These are phyloP conservation scores for Hemicentrotus pulcherrimus DNA, from an alignment of 35 echinoderm and acorn worm species.

Conservation along the genomic window DNA sequence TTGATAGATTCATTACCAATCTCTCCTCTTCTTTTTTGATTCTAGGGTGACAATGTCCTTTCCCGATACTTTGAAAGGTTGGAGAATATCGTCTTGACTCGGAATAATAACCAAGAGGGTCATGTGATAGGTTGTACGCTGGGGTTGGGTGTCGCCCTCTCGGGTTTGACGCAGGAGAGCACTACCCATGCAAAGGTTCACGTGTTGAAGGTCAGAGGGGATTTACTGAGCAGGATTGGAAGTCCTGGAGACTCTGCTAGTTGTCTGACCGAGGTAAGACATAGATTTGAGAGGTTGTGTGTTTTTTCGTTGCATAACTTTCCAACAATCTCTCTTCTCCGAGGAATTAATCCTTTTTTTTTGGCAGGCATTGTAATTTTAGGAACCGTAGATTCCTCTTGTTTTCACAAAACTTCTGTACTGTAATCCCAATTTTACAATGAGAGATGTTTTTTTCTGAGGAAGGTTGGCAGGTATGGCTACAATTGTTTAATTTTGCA, in stretches of 20 bases:
- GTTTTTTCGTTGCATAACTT: neutral
- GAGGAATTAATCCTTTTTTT: no score
- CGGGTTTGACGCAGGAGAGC: neutral
- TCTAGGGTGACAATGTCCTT: neutral
- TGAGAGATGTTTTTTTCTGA: no score
- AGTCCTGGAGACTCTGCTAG: neutral
- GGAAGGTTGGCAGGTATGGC: no score
- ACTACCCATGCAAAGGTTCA: conserved; percentile 30
- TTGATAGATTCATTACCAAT: neutral
- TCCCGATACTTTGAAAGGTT: neutral
- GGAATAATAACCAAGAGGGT: neutral
- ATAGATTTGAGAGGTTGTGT: neutral
- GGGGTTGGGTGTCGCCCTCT: conserved; percentile 10
- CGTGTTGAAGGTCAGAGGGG: neutral
- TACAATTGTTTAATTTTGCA: no score
- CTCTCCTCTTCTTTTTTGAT: neutral
- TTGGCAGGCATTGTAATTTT: no score
- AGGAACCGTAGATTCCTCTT: no score
- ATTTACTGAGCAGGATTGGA: neutral
- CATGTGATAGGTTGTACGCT: neutral
- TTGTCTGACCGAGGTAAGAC: neutral
- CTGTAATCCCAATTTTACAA: no score
- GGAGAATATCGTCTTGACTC: neutral
- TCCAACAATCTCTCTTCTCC: no score
- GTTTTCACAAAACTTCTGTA: no score